Base-by-base conservation (phyloP, 2,797 vertebrate species). In the Melanotaenia pygmaea region DNA sequence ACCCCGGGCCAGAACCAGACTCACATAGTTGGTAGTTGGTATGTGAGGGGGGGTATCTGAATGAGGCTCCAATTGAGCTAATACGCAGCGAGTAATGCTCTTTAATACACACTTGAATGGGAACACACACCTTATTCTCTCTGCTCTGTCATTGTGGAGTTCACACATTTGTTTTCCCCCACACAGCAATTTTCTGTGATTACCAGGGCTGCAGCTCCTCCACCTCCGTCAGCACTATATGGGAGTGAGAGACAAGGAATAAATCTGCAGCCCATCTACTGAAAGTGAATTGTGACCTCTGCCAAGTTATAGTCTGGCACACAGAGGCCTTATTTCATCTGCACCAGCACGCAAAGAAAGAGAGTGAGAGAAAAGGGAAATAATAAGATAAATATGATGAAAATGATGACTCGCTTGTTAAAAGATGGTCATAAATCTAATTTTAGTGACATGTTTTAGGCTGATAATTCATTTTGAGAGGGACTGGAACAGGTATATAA, bases 111-210 rank as follows among this genome's bases (percentile, higher is more conserved):
- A 72, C 63, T 61, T 62, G 34, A 71, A 73, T 57, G 73, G 53
- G 58, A 16, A 61, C 58, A 14, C 54, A 24, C 81, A 40, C 60
- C 20, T 13, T 70, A 59, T 59, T 67, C 45, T 70, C 32, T 63
- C 10, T 12, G 3, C 70, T 78, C 74, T 62, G 63, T 81, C 70
- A 35, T 64, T 76, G 76, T n/a, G 16, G 20, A 76, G 37, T 81
- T 88, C 83, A 77, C 76, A 67, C 83, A 73, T 85, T 79, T 65
- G 80, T 81, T 54, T 72, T 88, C 61, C 70, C 78, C 69, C 72
- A 82, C 86, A 60, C 84, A 84, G 92, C 91, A 89, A 87, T 91
- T 90, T 88, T 86, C 75, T 77, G 80, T 87, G 86, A 92, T 92
- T 88, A 81, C 84, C 6, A 64, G 79, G 69, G 37, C 78, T 68